phyloP scores from a whole-genome alignment of 2,113 vertebrate species.

The Ictidomys tridecemlineatus region DNA sequence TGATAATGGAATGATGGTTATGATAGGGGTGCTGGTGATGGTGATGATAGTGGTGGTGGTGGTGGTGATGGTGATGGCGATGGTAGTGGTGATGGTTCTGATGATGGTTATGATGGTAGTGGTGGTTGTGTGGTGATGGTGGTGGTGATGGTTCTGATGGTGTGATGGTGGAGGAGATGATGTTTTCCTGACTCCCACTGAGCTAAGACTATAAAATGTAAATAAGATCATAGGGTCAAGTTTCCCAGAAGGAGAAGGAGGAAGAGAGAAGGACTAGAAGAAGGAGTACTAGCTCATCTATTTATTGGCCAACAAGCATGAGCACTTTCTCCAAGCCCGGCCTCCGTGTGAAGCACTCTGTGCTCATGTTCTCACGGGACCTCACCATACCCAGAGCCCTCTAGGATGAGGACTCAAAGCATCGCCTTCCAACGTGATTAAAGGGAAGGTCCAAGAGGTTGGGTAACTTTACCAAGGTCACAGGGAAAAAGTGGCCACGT shows the following conservation, averaged over 20 bases:
- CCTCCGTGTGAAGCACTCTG: background rate
- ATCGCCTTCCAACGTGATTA: no score
- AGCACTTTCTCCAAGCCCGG: fast-evolving
- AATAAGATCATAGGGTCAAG: no score
- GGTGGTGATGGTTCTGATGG: no score
- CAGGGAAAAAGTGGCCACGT: background rate
- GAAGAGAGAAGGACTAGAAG: background rate
- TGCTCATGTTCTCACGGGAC: fast-evolving
- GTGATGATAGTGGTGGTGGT: background rate
- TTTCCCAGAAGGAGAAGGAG: background rate
- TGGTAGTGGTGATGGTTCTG: background rate
- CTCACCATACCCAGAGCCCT: background rate
- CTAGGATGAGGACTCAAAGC: no score
- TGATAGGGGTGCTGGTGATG: no score
- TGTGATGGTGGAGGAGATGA: background rate
- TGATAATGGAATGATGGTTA: no score
- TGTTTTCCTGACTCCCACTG: background rate
- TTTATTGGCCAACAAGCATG: no score
- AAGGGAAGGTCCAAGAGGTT: background rate
- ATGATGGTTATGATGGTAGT: background rate
- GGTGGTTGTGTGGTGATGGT: background rate
- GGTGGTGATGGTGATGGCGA: no score
- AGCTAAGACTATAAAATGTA: background rate
- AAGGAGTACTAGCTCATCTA: fast-evolving
- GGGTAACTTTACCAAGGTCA: background rate